Conservation (phyloP, 2,888 invertebrate species). For the Perizoma affinitatum region DNA sequence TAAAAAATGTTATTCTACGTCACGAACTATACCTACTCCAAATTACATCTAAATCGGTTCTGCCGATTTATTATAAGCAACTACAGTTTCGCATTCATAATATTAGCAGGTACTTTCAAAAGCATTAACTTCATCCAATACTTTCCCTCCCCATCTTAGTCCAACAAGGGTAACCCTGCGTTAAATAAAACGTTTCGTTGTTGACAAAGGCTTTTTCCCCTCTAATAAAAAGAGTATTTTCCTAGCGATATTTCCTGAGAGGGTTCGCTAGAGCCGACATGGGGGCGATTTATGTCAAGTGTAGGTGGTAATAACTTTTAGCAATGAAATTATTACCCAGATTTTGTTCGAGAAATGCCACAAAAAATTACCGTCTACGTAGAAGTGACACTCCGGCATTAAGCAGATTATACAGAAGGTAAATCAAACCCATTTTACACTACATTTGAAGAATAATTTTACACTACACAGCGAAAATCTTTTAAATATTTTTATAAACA, state of each 20-base stretch:
- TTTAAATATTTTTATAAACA: no score
- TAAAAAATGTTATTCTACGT: no score
- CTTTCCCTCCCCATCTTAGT: neutral
- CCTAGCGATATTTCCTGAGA: constrained; percentile 27
- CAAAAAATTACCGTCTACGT: no score
- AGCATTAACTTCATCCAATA: constrained; percentile 11
- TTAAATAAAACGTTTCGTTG: constrained; percentile 25
- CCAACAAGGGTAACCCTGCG: constrained; percentile 13
- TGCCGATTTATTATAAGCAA: no score
- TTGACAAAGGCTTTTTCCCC: constrained; percentile 20
- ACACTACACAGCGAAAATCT: no score
- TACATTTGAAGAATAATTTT: no score
- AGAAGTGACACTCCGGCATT: no score
- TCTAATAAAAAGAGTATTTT: constrained; percentile 26
- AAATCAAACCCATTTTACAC: no score
- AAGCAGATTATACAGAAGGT: no score
- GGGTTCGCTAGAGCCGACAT: constrained; percentile 14
- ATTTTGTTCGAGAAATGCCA: neutral
- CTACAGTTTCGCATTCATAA: no score
- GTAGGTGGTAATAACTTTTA: constrained; percentile 12
- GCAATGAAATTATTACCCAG: constrained; percentile 12
- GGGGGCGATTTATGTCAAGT: constrained; percentile 24
- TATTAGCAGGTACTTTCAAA: neutral
- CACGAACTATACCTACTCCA: no score
- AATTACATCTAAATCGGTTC: no score